A percentile compares a stretch with the other conserved stretches of the same genome.
Evolutionary conservation across 35 echinoderm and acorn worm species (phyloP).

Genomic region (Nesometra sesokonis): DNA sequence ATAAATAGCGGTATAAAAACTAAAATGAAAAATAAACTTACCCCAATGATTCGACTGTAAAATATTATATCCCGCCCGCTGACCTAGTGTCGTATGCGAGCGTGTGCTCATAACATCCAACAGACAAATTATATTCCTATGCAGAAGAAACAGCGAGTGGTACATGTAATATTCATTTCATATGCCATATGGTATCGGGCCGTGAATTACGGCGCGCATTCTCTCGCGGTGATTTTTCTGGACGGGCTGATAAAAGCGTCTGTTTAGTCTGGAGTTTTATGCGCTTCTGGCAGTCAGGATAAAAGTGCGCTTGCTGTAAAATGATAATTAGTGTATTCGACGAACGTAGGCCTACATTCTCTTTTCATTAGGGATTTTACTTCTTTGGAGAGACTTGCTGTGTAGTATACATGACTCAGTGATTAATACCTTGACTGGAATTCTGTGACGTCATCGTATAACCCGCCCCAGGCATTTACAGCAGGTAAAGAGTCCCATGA

Average conservation of each 20-base stretch:
- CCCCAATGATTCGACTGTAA: neutral
- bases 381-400: neutral
- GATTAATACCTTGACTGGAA: neutral
- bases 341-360: neutral
- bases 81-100: neutral
- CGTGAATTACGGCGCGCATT: neutral
- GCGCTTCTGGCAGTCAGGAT: neutral
- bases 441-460: neutral
- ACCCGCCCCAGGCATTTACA: neutral
- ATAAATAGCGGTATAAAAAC: neutral
- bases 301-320: neutral
- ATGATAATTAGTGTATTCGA: neutral
- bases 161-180: neutral
- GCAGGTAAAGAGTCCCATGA: neutral
- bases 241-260: neutral
- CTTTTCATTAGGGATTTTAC: neutral
- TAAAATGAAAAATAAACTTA: neutral
- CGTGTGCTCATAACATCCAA: neutral
- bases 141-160: neutral
- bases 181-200: neutral
- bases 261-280: neutral
- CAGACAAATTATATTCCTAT: neutral
- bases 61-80: neutral
- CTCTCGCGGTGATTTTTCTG: neutral
- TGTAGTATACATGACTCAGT: neutral